phyloP scores from a whole-genome alignment of 2,888 invertebrate genomes.

The Sthenelais limicola region DNA sequence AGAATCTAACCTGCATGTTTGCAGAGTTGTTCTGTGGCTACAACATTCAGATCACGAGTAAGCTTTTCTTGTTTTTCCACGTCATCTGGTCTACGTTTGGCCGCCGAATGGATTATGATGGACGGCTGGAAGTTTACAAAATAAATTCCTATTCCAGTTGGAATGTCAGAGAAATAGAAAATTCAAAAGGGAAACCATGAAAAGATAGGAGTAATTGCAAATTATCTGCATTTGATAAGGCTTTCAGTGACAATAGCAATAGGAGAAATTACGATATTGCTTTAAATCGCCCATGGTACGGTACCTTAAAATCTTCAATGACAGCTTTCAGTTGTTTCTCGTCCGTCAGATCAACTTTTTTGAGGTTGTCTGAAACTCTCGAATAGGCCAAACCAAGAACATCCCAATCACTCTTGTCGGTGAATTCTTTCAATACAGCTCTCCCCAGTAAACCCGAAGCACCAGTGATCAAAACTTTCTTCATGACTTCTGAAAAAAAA shows the following conservation, averaged over 20 bases:
- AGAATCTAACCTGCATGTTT: constrained; percentile 67
- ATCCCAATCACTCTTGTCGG: constrained; percentile 63
- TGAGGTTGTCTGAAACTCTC: constrained; percentile 65
- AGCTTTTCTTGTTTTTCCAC: constrained; percentile 72
- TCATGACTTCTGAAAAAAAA: too few species aligned
- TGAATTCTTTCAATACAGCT: constrained; percentile 68
- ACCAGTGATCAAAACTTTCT: constrained; percentile 72
- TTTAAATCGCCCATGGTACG: background rate
- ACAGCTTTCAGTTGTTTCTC: constrained; percentile 62
- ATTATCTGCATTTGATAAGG: background rate
- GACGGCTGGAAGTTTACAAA: constrained; percentile 72
- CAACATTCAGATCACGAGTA: constrained; percentile 72
- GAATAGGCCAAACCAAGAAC: constrained; percentile 65
- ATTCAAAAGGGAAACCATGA: background rate
- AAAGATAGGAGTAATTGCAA: background rate
- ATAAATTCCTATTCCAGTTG: too few species aligned
- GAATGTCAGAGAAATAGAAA: too few species aligned
- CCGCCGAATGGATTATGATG: constrained; percentile 74
- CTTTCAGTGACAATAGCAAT: background rate
- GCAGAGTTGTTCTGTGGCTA: constrained; percentile 70
- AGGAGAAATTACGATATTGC: background rate
- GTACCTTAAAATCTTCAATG: constrained; percentile 68
- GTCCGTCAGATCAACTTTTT: constrained; percentile 71
- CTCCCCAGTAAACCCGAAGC: constrained; percentile 75
- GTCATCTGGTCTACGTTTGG: constrained; percentile 74